A percentile compares a stretch with the other conserved stretches of the same genome.
Conservation (phyloP, 2,113 vertebrate genomes). For the Reinhardtius hippoglossoides region DNA sequence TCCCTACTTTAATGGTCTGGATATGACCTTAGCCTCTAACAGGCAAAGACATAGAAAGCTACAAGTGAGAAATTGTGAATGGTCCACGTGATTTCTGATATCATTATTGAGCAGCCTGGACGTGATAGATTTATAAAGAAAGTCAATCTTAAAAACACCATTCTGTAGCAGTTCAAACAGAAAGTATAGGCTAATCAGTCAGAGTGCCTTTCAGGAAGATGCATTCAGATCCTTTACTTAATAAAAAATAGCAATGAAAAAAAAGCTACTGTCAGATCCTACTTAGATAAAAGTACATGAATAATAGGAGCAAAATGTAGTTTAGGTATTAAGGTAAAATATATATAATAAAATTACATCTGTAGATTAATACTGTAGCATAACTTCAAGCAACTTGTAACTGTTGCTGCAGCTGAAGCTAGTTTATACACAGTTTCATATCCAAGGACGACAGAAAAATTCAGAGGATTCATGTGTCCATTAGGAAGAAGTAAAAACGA, state of each 20-base stretch:
- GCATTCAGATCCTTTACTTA: no score
- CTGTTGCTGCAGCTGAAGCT: not conserved
- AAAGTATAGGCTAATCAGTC: no score
- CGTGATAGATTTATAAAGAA: not conserved
- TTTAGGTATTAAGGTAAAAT: no score
- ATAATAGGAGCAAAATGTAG: no score
- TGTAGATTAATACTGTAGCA: no score
- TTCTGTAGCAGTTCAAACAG: no score
- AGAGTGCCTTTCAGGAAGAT: no score
- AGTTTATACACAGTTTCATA: not conserved
- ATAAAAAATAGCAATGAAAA: not conserved
- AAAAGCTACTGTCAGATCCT: no score
- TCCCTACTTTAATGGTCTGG: slow-evolving; percentile 41
- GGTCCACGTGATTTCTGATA: not conserved
- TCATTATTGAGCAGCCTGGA: not conserved
- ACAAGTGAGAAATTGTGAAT: not conserved
- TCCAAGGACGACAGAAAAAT: not conserved
- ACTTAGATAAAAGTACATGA: no score
- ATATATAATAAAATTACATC: no score
- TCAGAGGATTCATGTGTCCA: not conserved
- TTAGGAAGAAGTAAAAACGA: not conserved
- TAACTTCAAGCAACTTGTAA: not conserved
- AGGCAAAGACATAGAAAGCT: slow-evolving; percentile 27
- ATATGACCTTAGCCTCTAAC: slow-evolving; percentile 53
- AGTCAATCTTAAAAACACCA: not conserved